These are phyloP conservation scores for Thunnus albacares DNA, from an alignment of 2,797 vertebrate genomes.

Conservation along the genomic window DNA sequence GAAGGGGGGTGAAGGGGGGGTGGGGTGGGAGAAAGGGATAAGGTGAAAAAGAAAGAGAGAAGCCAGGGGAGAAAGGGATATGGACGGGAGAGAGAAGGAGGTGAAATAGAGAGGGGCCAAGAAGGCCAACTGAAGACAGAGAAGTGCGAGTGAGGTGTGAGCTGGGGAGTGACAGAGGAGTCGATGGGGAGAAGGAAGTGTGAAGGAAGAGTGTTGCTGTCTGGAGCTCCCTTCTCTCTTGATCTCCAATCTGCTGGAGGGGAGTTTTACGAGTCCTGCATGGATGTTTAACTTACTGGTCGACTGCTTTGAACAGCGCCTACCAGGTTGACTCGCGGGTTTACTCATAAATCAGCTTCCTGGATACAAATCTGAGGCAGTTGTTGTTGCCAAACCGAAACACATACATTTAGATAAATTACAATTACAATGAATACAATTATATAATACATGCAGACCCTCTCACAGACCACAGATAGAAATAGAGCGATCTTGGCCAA, in stretches of 20 bases:
- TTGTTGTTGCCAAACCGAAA: slow-evolving; percentile 28
- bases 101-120: slow-evolving; percentile 33
- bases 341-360: slow-evolving; percentile 28
- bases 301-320: not conserved
- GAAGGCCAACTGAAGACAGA: slow-evolving; percentile 7
- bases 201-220: slow-evolving; percentile 46
- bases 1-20: slow-evolving; percentile 21
- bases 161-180: slow-evolving; percentile 51
- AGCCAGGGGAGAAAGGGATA: slow-evolving; percentile 37
- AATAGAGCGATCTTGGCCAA: slow-evolving; percentile 28
- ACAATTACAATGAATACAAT: slow-evolving; percentile 14
- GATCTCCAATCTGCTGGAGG: slow-evolving; percentile 27
- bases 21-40: slow-evolving; percentile 45
- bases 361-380: slow-evolving; percentile 36
- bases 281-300: not conserved
- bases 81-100: slow-evolving; percentile 17
- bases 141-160: slow-evolving; percentile 63
- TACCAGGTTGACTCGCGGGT: not conserved
- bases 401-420: slow-evolving; percentile 13
- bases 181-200: slow-evolving; percentile 39
- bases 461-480: slow-evolving; percentile 25
- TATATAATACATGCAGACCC: slow-evolving; percentile 10
- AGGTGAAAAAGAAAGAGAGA: slow-evolving; percentile 41
- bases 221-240: slow-evolving; percentile 11
- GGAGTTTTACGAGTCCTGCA: slow-evolving; percentile 3